Evolutionary conservation across 2,113 vertebrate species (phyloP), one percentile per base, ranked within the genome.

Genomic region (pig (Sus scrofa)): DNA sequence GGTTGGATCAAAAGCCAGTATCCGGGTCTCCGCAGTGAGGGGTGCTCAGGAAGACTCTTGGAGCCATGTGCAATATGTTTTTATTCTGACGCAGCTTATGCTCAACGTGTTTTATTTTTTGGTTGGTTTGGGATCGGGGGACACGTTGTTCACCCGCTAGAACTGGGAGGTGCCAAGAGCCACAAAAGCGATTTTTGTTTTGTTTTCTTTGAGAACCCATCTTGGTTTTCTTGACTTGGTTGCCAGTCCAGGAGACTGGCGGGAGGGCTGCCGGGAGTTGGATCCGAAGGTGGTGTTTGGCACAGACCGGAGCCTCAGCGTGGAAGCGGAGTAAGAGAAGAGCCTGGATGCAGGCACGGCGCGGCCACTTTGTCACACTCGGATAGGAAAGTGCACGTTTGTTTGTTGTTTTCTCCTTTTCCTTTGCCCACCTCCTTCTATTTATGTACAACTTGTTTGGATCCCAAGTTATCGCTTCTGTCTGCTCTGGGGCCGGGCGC

Each of bases 31-130:
- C 81, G 20, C 79, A 63, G 56, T 7, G 6, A 62, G 44, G 93
- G 89, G 84, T 62, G 94, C 97, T 98, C 97, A 97, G 98, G 96
- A 98, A 95, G 94, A 90, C 86, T 74, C 88, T 83, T 78, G 54
- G 86, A 62, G 93, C 75, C 89, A 86, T 27, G 98, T 98, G 98
- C 98, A 98, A 98, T 98, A 98, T 98, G 93, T 94, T 97, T 96
- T 92, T 92, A 86, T 94, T 78, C 65, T 92, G 77, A 96, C 89
- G 7, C 2, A 22, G 92, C 84, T 50, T 19, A 60, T 14, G 71
- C 81, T 78, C 77, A 56, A 54, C 50, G 1, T 97, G 65, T 65
- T 68, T 58, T 79, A 87, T 67, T 32, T 90, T 95, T 87, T 39
- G 92, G 71, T 94, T 91, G 86, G n/a, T 63, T 82, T 6, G 9